These are phyloP conservation scores for Mesochorus sp. DNA, from an alignment of 2,888 invertebrate species.

Conservation along the genomic window DNA sequence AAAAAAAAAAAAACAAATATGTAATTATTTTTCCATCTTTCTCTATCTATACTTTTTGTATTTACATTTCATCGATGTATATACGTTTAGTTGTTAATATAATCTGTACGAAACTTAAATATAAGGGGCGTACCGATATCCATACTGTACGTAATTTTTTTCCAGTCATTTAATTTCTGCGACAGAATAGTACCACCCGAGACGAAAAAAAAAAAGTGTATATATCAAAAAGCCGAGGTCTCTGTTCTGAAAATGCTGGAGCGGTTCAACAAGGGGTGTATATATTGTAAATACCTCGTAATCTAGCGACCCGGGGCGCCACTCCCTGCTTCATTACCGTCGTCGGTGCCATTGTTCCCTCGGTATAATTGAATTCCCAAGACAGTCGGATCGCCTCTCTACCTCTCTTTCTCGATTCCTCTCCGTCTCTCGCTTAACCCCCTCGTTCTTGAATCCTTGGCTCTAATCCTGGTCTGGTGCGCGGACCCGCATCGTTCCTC, in stretches of 20 bases:
- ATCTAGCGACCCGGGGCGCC: slow-evolving; percentile 73
- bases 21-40: too few species aligned
- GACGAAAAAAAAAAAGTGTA: not conserved
- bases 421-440: slow-evolving; percentile 15
- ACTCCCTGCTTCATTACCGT: slow-evolving; percentile 75
- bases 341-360: slow-evolving; percentile 76
- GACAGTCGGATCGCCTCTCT: slow-evolving; percentile 60
- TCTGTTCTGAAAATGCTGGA: slow-evolving; percentile 1
- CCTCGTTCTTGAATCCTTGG: slow-evolving; percentile 34
- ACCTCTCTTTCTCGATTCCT: slow-evolving; percentile 12
- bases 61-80: too few species aligned
- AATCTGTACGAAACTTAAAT: too few species aligned
- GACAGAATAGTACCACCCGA: too few species aligned
- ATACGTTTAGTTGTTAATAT: too few species aligned
- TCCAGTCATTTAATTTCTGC: too few species aligned
- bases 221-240: not conserved
- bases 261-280: slow-evolving; percentile 62
- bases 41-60: too few species aligned
- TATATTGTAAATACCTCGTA: slow-evolving; percentile 76
- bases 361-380: slow-evolving; percentile 79
- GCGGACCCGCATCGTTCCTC: slow-evolving; percentile 35
- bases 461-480: slow-evolving; percentile 36
- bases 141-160: too few species aligned
- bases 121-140: too few species aligned
- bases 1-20: too few species aligned